Percentiles rank a stretch among this genome's conserved stretches.
These are phyloP conservation scores for Tragelaphus buxtoni DNA, from an alignment of 2,113 vertebrate species.

Conservation along the genomic window DNA sequence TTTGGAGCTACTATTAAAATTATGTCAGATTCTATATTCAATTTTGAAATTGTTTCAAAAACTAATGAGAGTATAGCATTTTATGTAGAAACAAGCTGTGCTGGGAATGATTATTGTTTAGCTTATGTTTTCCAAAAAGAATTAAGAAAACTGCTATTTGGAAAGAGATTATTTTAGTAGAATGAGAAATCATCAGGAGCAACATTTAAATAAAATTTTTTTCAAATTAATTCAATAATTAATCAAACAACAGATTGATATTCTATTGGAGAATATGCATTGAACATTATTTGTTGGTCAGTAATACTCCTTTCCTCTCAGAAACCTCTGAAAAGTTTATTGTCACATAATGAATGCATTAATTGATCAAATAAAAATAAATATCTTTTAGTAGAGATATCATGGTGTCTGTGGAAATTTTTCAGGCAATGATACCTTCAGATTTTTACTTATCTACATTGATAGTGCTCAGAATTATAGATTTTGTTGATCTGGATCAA, in stretches of 20 bases:
- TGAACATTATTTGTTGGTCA: not conserved
- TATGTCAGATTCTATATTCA: not conserved
- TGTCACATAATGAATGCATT: not conserved
- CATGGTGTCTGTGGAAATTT: not conserved
- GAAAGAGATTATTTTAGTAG: not conserved
- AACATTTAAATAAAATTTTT: not conserved
- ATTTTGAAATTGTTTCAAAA: slow-evolving; percentile 26
- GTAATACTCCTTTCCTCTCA: not conserved
- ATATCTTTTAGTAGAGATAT: not conserved
- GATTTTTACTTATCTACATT: not conserved
- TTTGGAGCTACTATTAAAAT: not conserved
- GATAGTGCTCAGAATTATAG: not conserved
- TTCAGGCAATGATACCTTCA: not conserved
- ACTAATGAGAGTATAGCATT: not conserved
- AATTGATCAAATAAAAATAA: not conserved
- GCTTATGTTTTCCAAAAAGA: not conserved
- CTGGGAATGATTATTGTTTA: slow-evolving; percentile 1
- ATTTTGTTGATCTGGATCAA: not conserved
- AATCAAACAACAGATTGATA: not conserved
- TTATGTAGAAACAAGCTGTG: slow-evolving; percentile 21
- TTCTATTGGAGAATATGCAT: not conserved
- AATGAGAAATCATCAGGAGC: not conserved
- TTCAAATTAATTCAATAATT: not conserved
- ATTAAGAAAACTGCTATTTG: not conserved
- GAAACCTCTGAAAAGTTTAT: not conserved